Evolutionary conservation across 2,888 invertebrate genomes (phyloP).

Genomic region (Therioaphis trifolii): DNA sequence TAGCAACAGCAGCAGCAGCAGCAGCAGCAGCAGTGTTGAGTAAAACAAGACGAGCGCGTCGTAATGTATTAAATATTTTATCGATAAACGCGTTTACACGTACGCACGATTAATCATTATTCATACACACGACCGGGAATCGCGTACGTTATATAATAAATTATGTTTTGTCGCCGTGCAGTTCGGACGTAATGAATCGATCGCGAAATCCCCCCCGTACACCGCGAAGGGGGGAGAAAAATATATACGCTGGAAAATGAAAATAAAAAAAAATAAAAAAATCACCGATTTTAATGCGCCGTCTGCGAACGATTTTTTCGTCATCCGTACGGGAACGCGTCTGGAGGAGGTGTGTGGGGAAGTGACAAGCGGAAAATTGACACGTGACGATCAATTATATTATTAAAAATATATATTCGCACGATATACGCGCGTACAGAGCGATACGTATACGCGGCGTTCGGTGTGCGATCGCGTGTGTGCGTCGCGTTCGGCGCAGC

Average conservation of each 20-base stretch:
- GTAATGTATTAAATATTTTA: too few relatives aligned
- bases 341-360: neutral
- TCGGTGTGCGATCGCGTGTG: neutral
- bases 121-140: neutral
- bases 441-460: neutral
- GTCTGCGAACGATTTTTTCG: neutral
- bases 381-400: slow-evolving; percentile 40
- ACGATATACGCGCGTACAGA: neutral
- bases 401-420: slow-evolving; percentile 3
- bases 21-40: too few relatives aligned
- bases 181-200: slow-evolving; percentile 19
- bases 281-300: neutral
- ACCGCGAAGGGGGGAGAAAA: neutral
- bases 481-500: too few relatives aligned
- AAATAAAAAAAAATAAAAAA: neutral
- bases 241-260: too few relatives aligned
- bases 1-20: too few relatives aligned
- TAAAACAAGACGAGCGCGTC: too few relatives aligned
- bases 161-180: slow-evolving; percentile 33
- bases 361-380: slow-evolving; percentile 41
- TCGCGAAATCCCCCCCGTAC: slow-evolving; percentile 15
- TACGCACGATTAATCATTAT: too few relatives aligned
- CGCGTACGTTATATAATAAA: slow-evolving; percentile 18
- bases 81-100: neutral
- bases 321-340: neutral